Evolutionary conservation across 2,888 invertebrate species (phyloP).

Genomic region (Eurois occulta): DNA sequence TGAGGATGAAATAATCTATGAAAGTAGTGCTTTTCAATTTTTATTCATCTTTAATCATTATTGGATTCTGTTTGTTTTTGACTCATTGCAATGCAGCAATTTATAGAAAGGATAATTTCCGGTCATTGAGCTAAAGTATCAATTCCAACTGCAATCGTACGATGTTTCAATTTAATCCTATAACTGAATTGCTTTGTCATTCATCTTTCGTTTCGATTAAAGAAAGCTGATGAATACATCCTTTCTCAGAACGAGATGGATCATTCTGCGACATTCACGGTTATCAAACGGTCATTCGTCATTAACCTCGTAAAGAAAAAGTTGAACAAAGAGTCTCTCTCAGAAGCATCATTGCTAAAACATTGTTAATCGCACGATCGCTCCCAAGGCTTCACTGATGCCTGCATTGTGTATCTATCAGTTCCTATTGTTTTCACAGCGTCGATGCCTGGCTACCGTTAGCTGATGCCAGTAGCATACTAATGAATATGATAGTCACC

Average conservation of each 20-base stretch:
- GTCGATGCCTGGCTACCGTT: constrained; percentile 75
- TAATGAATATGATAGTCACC: constrained; percentile 62
- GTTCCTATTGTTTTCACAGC: constrained; percentile 75
- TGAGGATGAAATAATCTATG: not conserved
- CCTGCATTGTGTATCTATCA: constrained; percentile 51
- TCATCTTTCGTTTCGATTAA: constrained; percentile 20
- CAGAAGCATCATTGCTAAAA: constrained; percentile 26
- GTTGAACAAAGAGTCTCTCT: constrained; percentile 47
- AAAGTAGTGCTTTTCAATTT: not conserved
- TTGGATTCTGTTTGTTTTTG: not conserved
- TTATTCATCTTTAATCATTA: not conserved
- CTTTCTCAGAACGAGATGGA: constrained; percentile 26
- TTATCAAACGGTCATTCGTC: constrained; percentile 30
- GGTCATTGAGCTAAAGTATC: not conserved
- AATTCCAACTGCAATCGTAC: constrained; percentile 14
- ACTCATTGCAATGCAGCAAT: not conserved
- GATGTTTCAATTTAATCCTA: constrained; percentile 18
- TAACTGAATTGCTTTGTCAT: constrained; percentile 22
- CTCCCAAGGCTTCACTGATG: constrained; percentile 49
- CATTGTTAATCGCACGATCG: constrained; percentile 49
- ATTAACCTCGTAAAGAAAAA: constrained; percentile 42
- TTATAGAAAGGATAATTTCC: constrained; percentile 9
- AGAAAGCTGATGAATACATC: constrained; percentile 28
- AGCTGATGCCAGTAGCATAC: constrained; percentile 74
- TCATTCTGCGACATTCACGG: constrained; percentile 13